Percentiles rank a stretch among this genome's conserved stretches.
phyloP scores from a whole-genome alignment of 2,113 vertebrate genomes.

The Eretmochelys imbricata region DNA sequence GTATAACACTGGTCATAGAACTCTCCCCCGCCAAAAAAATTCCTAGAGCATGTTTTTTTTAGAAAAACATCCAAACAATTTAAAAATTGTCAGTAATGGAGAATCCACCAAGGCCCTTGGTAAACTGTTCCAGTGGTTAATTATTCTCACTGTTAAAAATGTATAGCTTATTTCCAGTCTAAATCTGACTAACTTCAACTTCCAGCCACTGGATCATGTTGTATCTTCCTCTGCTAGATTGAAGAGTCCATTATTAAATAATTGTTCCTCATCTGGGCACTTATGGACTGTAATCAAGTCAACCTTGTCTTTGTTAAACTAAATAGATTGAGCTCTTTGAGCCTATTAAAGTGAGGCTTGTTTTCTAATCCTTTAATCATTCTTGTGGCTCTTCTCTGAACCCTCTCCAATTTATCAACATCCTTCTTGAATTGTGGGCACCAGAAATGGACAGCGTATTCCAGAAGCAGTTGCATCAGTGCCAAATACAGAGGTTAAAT shows the following conservation, averaged over 20 bases:
- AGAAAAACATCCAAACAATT: neutral
- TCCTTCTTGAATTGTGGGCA: neutral
- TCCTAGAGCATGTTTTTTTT: neutral
- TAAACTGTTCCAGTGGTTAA: neutral
- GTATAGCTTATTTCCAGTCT: neutral
- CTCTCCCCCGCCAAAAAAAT: neutral
- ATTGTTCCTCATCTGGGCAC: neutral
- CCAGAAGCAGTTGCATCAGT: neutral
- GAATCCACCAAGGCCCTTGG: neutral
- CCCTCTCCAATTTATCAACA: neutral
- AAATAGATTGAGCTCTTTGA: neutral
- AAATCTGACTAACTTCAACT: neutral
- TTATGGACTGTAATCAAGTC: neutral
- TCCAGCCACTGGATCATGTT: neutral
- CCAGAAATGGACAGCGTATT: neutral
- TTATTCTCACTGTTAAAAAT: neutral
- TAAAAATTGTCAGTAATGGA: neutral
- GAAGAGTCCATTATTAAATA: neutral
- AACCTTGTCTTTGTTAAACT: neutral
- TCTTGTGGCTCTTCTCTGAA: neutral
- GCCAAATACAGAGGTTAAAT: neutral
- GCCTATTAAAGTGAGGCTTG: neutral
- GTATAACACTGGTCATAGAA: neutral
- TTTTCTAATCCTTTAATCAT: neutral
- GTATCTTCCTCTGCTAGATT: neutral